Evolutionary conservation across 2,797 vertebrate genomes (phyloP).

Genomic region (Pangasius djambal): DNA sequence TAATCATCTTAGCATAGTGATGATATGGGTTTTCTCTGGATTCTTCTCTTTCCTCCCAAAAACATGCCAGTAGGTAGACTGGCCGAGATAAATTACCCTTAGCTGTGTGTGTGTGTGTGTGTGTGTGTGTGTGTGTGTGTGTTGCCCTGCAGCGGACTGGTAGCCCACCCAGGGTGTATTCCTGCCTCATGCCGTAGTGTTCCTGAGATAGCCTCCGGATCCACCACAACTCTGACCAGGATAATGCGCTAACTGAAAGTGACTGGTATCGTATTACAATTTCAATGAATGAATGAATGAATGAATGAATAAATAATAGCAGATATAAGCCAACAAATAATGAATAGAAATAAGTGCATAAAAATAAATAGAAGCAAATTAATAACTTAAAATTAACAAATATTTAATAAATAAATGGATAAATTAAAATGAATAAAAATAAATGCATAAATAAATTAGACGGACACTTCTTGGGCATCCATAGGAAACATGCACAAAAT

Average conservation of each 20-base stretch:
- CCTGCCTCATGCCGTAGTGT: background rate
- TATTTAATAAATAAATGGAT: background rate
- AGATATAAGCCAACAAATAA: background rate
- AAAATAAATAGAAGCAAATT: too few species aligned
- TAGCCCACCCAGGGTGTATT: background rate
- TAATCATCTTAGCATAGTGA: background rate
- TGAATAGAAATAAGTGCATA: background rate
- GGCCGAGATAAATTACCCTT: background rate
- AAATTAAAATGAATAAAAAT: background rate
- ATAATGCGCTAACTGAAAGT: background rate
- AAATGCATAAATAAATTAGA: background rate
- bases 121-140: too few species aligned
- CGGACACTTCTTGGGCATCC: background rate
- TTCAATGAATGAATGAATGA: background rate
- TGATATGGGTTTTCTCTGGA: background rate
- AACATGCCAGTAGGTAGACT: background rate
- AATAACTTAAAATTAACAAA: background rate
- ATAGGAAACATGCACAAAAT: background rate
- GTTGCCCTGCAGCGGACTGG: background rate
- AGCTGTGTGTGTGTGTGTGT: too few species aligned
- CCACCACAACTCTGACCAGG: background rate
- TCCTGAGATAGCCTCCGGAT: background rate
- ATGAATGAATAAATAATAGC: background rate
- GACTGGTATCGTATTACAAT: background rate
- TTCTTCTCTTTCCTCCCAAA: background rate